Evolutionary conservation across 2,113 vertebrate species (phyloP), one percentile per base, ranked within the genome.

Genomic region (Dryoscopus gambensis): DNA sequence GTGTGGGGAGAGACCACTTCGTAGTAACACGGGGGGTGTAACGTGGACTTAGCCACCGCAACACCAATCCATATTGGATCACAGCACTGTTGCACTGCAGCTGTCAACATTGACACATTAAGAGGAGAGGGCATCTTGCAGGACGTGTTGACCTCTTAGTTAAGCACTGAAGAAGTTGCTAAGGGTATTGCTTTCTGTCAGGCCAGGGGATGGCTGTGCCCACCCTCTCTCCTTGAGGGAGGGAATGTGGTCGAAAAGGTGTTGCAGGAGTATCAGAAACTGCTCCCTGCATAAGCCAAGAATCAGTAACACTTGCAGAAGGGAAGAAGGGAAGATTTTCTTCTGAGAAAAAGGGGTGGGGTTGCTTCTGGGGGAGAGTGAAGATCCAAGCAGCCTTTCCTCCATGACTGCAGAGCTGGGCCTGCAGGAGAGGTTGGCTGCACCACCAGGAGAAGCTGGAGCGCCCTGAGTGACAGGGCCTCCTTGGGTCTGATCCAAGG

Each of bases 381-480:
- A 77, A 73, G 25, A 40, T 50, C 70, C 15, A 50, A n/a, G 33
- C 25, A 79, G 6, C n/a, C 35, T 71, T 70, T 86, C 18, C 39
- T 33, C 62, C 11, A 2, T 11, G 12, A 40, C 39, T 55, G 30
- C 52, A 82, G 44, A 81, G 44, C 33, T 0, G 0, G 44, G 13
- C 33, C 67, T 0, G 0, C 49, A 74, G 65, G 19, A 46, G 46
- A 77, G 6, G 7, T 15, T 56, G 50, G 20, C 60, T 47, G 55
- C 53, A 64, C 27, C 33, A 25, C 18, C 46, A 65, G 40, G 27
- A 47, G 30, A 27, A 57, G 46, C 40, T 67, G 56, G 24, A 74
- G 33, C 70, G 81, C 5, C 11, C 31, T 28, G 44, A 67, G 42
- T 64, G 44, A 27, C 27, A 44, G 27, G 11, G 10, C 5, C 19